Base-by-base conservation (phyloP, 2,797 vertebrate species). In the Phataginus tricuspis region DNA sequence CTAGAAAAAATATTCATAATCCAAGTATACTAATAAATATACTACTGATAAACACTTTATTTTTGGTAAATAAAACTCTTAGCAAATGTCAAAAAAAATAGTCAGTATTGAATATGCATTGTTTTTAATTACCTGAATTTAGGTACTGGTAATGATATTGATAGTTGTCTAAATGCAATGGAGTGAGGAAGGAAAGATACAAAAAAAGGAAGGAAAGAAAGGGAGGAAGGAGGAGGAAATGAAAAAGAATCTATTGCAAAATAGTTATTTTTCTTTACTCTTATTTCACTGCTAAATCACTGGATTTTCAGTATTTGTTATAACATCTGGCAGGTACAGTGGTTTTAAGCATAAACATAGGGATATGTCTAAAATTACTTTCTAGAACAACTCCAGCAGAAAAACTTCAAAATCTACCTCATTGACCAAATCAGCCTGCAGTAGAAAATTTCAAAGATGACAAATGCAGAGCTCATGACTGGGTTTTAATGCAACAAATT, bases 141-240 rank as follows among this genome's bases (percentile, higher is more conserved):
- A 61, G n/a, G 69, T 96, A 95, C 74, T 34, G 72, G 95, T 82
- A 93, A 83, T 86, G 68, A 94, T 86, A 95, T 31, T 64, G 5
- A 90, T 59, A 69, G 37, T 37, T 91, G 23, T 42, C 59, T 68
- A 4, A 80, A 80, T 71, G 49, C 61, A 9, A 42, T 13, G 45
- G 21, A 57, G 6, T 34, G 2, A 66, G 75, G 37, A n/a, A 15
- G 27, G 31, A 90, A 86, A 12, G 15, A 53, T 16, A 89, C 21
- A n/a, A 89, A 21, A 66, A 86, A 83, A 29, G 25, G 23, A 1
- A 42, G 23, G 12, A 37, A 4, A 18, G 16, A 63, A 45, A 16
- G 61, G 9, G 34, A 1, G 12, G 16, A 29, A 75, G n/a, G 9
- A 4, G 7, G 19, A 25, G 82, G 7, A 8, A 25, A 19, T 72